Conservation (phyloP, 1,140 invertebrate species). For the Pseudomyrmex concolor region DNA sequence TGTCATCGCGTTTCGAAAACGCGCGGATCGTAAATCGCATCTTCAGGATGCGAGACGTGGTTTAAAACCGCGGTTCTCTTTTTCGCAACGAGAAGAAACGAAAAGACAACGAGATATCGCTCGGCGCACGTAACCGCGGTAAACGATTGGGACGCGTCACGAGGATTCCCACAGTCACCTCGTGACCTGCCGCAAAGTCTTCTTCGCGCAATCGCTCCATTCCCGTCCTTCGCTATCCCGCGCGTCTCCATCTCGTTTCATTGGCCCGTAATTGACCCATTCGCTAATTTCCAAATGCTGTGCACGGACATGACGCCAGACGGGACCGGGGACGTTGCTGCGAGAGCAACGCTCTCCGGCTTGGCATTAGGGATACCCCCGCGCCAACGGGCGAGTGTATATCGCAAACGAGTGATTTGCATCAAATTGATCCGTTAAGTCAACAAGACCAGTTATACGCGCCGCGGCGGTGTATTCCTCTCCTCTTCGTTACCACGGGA, state of each 20-base stretch:
- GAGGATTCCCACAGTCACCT: conserved; percentile 69
- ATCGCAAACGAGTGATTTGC: conserved; percentile 84
- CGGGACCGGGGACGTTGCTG: conserved; percentile 6
- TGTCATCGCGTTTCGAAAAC: neutral
- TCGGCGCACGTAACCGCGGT: conserved; percentile 48
- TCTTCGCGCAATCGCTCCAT: conserved; percentile 62
- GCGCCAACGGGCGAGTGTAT: conserved; percentile 63
- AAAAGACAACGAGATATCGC: conserved; percentile 18
- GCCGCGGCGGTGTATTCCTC: conserved; percentile 63
- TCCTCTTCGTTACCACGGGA: conserved; percentile 57
- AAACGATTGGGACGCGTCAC: conserved; percentile 59
- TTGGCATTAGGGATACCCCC: conserved; percentile 61
- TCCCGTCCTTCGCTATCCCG: too few relatives aligned
- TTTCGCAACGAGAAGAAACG: conserved; percentile 37
- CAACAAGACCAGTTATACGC: conserved; percentile 78
- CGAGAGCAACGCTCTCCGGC: conserved; percentile 21
- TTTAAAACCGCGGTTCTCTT: neutral
- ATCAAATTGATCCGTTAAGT: conserved; percentile 84
- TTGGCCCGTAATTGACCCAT: conserved; percentile 66
- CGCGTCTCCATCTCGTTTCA: conserved; percentile 8
- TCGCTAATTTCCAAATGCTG: conserved; percentile 73
- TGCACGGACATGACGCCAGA: conserved; percentile 23
- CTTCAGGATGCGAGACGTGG: neutral
- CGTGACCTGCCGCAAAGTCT: conserved; percentile 53
- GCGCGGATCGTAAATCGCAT: neutral